Base-by-base conservation (phyloP, 2,113 vertebrate genomes). In the Actinemys pallida region DNA sequence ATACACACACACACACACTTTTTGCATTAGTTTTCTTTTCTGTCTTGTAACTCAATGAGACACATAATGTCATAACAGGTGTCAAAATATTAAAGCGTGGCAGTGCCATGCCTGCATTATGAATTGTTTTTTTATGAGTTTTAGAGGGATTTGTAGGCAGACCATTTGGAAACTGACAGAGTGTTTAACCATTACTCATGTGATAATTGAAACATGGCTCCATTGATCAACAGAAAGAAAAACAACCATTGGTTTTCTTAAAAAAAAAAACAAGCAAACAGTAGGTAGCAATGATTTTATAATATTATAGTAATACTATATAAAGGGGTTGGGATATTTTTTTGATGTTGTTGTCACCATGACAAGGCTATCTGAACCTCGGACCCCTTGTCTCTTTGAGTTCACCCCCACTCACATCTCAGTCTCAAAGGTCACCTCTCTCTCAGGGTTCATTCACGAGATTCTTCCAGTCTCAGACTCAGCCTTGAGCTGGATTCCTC, bases 21-120 rank as follows among this genome's bases (percentile, higher is more conserved):
- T 59, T 92, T 92, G 52, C 45, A 76, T 35, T 10, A 24, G 35
- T 88, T 94, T 84, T 92, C 2, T 84, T 96, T 93, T 65, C 79
- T 90, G 78, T 7, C 50, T 90, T 81, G 35, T 78, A 81, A 24
- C 10, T 91, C 59, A 82, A 62, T 69, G 75, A 57, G 79, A 88
- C 92, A 94, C 88, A 84, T 78, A 59, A 91, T 22, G 7, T 27
- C 39, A 10, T 72, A 88, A 13, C 57, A 83, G 42, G 31, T 94
- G 11, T 95, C 78, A 93, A 83, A 90, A 92, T 79, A 14, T 52
- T 24, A 22, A 91, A 90, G 25, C 39, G 39, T 93, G 25, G 79
- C 69, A 90, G 84, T 80, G 3, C 39, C 4, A 5, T n/a, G 84
- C 54, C 85, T 90, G 87, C 88, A 85, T 81, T 87, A 42, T 50